Evolutionary conservation across 2,113 vertebrate genomes (phyloP).

Genomic region (Nerophis ophidion): DNA sequence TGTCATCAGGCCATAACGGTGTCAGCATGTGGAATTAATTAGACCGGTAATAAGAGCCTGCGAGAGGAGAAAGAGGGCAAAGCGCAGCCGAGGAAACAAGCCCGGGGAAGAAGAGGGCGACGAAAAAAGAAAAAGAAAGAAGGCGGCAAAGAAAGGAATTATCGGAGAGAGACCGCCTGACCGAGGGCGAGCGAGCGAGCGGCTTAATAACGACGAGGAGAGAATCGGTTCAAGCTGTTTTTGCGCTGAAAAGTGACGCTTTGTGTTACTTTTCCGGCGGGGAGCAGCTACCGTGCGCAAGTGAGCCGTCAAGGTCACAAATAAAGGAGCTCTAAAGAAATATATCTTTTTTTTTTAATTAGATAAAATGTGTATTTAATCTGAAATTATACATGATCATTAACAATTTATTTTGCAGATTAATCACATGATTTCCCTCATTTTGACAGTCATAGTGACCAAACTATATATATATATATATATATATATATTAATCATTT

Average conservation of each 20-base stretch:
- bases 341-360: too few species aligned
- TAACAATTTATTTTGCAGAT: too few species aligned
- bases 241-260: constrained; percentile 5
- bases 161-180: constrained; percentile 1
- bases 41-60: constrained; percentile 43
- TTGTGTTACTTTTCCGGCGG: too few species aligned
- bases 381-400: too few species aligned
- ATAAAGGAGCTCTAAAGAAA: too few species aligned
- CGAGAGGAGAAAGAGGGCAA: constrained; percentile 10
- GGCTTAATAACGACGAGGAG: constrained; percentile 7
- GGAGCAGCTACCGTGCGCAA: too few species aligned
- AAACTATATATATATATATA: too few species aligned
- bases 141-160: constrained; percentile 1
- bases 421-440: too few species aligned
- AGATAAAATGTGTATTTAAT: too few species aligned
- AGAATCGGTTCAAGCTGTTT: constrained; percentile 20
- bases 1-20: constrained; percentile 39
- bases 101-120: not conserved
- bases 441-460: too few species aligned
- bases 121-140: not conserved
- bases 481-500: too few species aligned
- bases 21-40: constrained; percentile 59
- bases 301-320: too few species aligned
- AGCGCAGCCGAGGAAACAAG: constrained; percentile 17
- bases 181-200: constrained; percentile 8